These are phyloP conservation scores for Geophilus truncorum DNA, from an alignment of 2,888 invertebrate species.

Conservation along the genomic window DNA sequence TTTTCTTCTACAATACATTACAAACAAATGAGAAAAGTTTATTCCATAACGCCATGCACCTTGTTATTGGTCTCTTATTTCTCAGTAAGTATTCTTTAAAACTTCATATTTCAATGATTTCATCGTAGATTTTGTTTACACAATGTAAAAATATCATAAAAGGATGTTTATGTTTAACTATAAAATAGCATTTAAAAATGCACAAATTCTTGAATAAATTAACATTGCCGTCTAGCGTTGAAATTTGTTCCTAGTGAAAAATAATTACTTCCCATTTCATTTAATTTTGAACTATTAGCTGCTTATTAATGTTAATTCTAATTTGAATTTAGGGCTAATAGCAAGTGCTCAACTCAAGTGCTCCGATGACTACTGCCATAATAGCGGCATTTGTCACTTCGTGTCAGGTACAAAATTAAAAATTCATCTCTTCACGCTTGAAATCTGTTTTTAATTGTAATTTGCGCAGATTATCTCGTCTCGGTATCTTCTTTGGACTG, in stretches of 20 bases:
- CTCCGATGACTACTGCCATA: background rate
- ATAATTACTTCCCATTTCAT: too few relatives aligned
- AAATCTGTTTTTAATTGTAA: background rate
- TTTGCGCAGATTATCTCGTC: background rate
- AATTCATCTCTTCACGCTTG: background rate
- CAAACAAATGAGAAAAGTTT: slow-evolving; percentile 1
- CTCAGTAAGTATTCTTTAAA: too few relatives aligned
- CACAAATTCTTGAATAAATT: too few relatives aligned
- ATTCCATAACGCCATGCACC: background rate
- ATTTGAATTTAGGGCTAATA: slow-evolving; percentile 16
- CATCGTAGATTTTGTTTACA: too few relatives aligned
- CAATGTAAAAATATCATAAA: too few relatives aligned
- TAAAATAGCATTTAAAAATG: too few relatives aligned
- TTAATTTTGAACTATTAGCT: too few relatives aligned
- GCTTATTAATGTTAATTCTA: too few relatives aligned
- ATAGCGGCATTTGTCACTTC: background rate
- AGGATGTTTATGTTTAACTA: too few relatives aligned
- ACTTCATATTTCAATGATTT: too few relatives aligned
- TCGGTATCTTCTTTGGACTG: background rate
- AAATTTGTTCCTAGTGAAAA: too few relatives aligned
- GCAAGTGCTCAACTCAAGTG: background rate
- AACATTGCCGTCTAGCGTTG: too few relatives aligned
- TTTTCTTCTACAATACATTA: background rate
- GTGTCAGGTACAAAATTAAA: background rate
- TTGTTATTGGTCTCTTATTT: background rate